Conservation (phyloP, 2,113 vertebrate species). For the Callopanchax toddi region DNA sequence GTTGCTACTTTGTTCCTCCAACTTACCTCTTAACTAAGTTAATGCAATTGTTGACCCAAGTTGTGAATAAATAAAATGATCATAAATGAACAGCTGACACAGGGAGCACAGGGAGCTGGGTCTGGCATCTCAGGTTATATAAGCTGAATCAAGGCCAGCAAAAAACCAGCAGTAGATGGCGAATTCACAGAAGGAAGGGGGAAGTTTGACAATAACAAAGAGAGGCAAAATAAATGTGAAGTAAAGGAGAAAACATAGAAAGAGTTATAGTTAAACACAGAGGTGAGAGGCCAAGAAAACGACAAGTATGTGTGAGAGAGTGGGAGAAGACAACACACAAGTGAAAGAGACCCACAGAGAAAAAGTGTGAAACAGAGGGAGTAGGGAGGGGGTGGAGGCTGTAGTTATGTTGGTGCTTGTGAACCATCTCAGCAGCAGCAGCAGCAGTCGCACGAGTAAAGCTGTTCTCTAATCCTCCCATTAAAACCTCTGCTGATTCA, state of each 20-base stretch:
- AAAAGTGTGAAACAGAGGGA: constrained; percentile 47
- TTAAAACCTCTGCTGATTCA: constrained; percentile 74
- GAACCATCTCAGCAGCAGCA: constrained; percentile 54
- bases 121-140: constrained; percentile 50
- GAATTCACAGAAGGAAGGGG: constrained; percentile 33
- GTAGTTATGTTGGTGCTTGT: constrained; percentile 43
- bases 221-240: constrained; percentile 39
- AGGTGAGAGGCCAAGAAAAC: constrained; percentile 54
- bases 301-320: constrained; percentile 40
- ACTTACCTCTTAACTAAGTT: not conserved
- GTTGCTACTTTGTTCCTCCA: not conserved
- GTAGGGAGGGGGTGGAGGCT: constrained; percentile 52
- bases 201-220: constrained; percentile 48
- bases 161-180: constrained; percentile 32
- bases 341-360: constrained; percentile 37
- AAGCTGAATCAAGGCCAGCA: constrained; percentile 39
- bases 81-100: constrained; percentile 8
- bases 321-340: constrained; percentile 52
- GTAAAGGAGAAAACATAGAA: constrained; percentile 28
- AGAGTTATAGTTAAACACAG: constrained; percentile 33
- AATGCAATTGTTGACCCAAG: not conserved
- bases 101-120: constrained; percentile 17
- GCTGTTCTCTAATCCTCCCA: constrained; percentile 68
- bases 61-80: not conserved
- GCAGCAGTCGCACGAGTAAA: constrained; percentile 53